phyloP scores from a whole-genome alignment of 2,113 vertebrate species.

The Calonectris borealis region DNA sequence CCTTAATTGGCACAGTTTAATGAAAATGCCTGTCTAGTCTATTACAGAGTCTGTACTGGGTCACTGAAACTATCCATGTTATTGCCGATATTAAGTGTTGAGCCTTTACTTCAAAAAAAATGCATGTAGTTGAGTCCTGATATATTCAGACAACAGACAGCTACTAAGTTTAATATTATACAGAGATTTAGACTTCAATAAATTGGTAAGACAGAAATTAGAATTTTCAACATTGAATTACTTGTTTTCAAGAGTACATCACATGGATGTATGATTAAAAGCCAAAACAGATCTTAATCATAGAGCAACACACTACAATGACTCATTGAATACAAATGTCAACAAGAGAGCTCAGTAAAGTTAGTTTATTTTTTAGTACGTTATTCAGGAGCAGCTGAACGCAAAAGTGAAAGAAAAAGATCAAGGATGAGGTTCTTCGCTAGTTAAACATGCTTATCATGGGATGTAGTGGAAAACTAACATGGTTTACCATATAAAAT shows the following conservation, averaged over 20 bases:
- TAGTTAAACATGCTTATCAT: slow-evolving; percentile 57
- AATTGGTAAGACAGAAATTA: not conserved
- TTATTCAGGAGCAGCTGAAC: slow-evolving; percentile 62
- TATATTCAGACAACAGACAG: not conserved
- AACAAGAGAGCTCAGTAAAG: slow-evolving; percentile 66
- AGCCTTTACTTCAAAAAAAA: not conserved
- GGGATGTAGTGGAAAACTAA: slow-evolving; percentile 32
- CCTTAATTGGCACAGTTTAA: not conserved
- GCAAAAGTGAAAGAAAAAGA: slow-evolving; percentile 67
- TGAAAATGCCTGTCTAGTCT: not conserved
- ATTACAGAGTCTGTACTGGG: not conserved
- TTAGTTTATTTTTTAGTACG: slow-evolving; percentile 63
- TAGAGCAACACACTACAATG: slow-evolving; percentile 65
- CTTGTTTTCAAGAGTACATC: slow-evolving; percentile 62
- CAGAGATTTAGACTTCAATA: not conserved
- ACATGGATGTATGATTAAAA: slow-evolving; percentile 60
- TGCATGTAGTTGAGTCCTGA: not conserved
- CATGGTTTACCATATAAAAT: not conserved
- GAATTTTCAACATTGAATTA: slow-evolving; percentile 55
- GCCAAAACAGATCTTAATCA: slow-evolving; percentile 72
- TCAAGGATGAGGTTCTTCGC: slow-evolving; percentile 57
- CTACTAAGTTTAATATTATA: not conserved
- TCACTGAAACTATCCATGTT: not conserved
- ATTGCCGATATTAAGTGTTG: not conserved
- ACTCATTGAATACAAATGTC: slow-evolving; percentile 64